Conservation (phyloP, 2,888 invertebrate species). For the Ornithoptera priamus region DNA sequence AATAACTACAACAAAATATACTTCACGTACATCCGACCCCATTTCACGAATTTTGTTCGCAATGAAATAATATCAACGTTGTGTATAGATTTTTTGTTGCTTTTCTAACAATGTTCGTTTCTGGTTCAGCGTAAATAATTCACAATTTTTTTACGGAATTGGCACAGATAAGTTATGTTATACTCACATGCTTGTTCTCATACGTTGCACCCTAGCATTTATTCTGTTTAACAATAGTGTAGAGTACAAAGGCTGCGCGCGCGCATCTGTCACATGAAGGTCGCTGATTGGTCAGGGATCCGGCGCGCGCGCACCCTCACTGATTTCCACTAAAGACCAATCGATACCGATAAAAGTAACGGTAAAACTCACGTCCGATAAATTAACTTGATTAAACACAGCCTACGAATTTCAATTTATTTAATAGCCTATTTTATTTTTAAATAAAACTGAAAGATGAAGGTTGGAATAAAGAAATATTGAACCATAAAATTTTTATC, state of each 20-base stretch:
- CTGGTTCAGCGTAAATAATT: conserved; percentile 26
- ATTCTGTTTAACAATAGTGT: conserved; percentile 56
- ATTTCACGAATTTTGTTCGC: no score
- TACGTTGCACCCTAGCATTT: conserved; percentile 59
- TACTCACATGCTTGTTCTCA: conserved; percentile 64
- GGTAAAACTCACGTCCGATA: conserved; percentile 45
- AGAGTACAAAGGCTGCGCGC: conserved; percentile 59
- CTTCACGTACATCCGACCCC: no score
- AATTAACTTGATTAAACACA: conserved; percentile 28
- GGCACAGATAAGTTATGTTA: conserved; percentile 49
- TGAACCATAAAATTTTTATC: no score
- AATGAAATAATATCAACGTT: not conserved
- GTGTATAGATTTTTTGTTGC: not conserved
- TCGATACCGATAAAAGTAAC: conserved; percentile 67
- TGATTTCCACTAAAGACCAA: conserved; percentile 69
- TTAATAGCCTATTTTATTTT: no score
- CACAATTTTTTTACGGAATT: conserved; percentile 32
- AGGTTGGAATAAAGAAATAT: no score
- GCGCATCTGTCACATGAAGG: conserved; percentile 66
- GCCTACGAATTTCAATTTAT: not conserved
- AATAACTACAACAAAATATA: no score
- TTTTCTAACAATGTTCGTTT: not conserved
- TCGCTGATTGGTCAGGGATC: conserved; percentile 52
- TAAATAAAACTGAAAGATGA: no score
- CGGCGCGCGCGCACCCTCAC: conserved; percentile 60